These are phyloP conservation scores for Notothenia coriiceps DNA, from an alignment of 2,113 vertebrate genomes.

Conservation along the genomic window DNA sequence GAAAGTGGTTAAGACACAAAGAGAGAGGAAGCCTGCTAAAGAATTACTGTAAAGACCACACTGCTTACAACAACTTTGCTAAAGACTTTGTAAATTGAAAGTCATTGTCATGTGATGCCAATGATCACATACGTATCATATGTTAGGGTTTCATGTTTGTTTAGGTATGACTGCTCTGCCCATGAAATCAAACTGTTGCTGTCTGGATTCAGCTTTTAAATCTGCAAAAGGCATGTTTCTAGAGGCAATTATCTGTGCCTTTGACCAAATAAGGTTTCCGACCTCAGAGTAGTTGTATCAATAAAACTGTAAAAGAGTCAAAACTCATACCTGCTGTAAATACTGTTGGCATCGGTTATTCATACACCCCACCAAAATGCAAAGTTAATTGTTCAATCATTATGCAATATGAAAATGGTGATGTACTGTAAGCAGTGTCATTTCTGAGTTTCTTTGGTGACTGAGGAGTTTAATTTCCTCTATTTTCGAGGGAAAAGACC, in stretches of 20 bases:
- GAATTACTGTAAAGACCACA: slow-evolving; percentile 72
- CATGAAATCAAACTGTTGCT: background rate
- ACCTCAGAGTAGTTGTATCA: background rate
- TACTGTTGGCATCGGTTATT: background rate
- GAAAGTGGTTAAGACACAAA: slow-evolving; percentile 31
- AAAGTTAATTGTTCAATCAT: background rate
- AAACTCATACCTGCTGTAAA: background rate
- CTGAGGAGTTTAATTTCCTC: slow-evolving; percentile 43
- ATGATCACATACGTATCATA: background rate
- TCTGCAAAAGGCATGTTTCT: background rate
- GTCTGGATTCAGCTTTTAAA: background rate
- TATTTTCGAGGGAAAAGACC: slow-evolving; percentile 59
- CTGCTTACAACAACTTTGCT: slow-evolving; percentile 59
- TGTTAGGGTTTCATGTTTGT: slow-evolving; percentile 33
- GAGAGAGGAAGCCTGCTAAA: slow-evolving; percentile 26
- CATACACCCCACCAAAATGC: background rate
- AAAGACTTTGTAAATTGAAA: slow-evolving; percentile 37
- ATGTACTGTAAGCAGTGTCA: background rate
- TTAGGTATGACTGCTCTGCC: background rate
- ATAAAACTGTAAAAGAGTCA: too few relatives aligned
- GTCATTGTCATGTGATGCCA: slow-evolving; percentile 2
- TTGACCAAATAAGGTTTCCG: background rate
- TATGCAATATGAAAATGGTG: background rate
- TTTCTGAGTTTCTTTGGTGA: slow-evolving; percentile 6
- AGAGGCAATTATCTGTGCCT: background rate